Percentiles rank a stretch among this genome's conserved stretches.
These are phyloP conservation scores for zebrafish (Danio rerio) DNA, from an alignment of 2,113 vertebrate species.

Conservation along the genomic window GRCz12tu NC_133188.1:23454501-23455000, in stretches of 20 bases:
- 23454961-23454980: too few species aligned
- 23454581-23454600: too few species aligned
- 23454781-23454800: not conserved
- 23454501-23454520: too few species aligned
- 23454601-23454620: too few species aligned
- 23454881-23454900: not conserved
- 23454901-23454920: not conserved
- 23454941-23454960: too few species aligned
- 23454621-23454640: not conserved
- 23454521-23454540: too few species aligned
- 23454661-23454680: not conserved
- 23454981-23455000: not conserved
- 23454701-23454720: slow-evolving; percentile 7
- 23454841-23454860: not conserved
- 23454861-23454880: too few species aligned
- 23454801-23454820: not conserved
- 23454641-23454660: slow-evolving; percentile 6
- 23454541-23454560: too few species aligned
- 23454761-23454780: not conserved
- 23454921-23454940: too few species aligned
- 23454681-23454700: slow-evolving; percentile 12
- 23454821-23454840: not conserved
- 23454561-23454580: too few species aligned
- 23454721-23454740: not conserved
- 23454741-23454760: slow-evolving; percentile 14